Base-by-base conservation (phyloP, 2,888 invertebrate genomes). In the Carterocephalus palaemon region DNA sequence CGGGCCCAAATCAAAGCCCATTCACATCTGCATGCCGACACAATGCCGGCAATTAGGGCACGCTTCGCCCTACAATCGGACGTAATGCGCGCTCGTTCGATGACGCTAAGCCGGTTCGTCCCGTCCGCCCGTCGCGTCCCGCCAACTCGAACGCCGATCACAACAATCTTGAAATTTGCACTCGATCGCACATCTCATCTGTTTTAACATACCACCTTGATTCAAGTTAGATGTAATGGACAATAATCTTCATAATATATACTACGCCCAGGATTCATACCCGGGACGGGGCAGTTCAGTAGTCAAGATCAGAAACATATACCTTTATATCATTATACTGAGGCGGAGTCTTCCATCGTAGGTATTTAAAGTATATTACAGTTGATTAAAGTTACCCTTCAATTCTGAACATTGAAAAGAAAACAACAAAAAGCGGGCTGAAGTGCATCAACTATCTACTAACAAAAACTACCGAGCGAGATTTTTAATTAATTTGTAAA, bases 1-100 rank as follows among this genome's bases (percentile, higher is more conserved):
- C 57, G 66, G 73, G 72, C 76, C 83, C 86, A 87, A 88, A 88
- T 88, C 87, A 88, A 88, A 86, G 84, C 84, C 88, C 87, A 87
- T 88, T 88, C 88, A 87, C 85, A 86, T 88, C 86, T 86, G 87
- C 88, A 87, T 88, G 87, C 83, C 82, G 78, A 75, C 84, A 88
- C 88, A 88, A 88, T 88, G 87, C 84, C 74, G 84, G 83, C 88
- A 88, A 88, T 88, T 87, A 87, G 87, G 82, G 76, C 78, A 69
- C 67, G 75, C 74, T 70, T 64, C 75, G 76, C 63, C 82, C 83
- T 79, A 86, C 85, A 84, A 86, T 86, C 85, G 83, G 78, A 80
- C 74, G 75, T 85, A 84, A 85, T 85, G 82, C 74, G 70, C 75
- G 75, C 70, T 70, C 72, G 79, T 77, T 81, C 82, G 80, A 75